Evolutionary conservation across 2,113 vertebrate genomes (phyloP).

Genomic region (Charadrius vociferus): DNA sequence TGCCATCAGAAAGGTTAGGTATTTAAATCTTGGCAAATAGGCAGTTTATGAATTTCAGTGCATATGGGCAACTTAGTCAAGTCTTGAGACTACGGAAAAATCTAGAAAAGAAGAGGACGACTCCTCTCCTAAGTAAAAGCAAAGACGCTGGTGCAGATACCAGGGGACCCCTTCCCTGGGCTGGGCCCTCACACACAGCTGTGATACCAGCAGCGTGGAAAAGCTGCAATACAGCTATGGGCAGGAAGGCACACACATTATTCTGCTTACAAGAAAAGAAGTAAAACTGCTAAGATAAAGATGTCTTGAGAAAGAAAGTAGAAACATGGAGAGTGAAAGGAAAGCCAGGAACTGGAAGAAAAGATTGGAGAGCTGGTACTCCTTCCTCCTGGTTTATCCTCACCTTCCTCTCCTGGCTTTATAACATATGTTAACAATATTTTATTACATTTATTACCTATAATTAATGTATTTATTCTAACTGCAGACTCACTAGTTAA

Average conservation of each 20-base stretch:
- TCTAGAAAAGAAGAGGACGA: background rate
- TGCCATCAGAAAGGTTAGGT: slow-evolving; percentile 63
- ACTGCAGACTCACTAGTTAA: background rate
- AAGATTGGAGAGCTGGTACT: background rate
- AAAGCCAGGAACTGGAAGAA: background rate
- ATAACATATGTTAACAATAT: background rate
- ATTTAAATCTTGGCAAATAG: slow-evolving; percentile 62
- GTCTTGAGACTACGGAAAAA: background rate
- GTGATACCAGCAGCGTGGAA: fast-evolving
- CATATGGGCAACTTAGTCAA: background rate
- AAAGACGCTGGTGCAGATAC: background rate
- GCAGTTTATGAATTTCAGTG: slow-evolving; percentile 16
- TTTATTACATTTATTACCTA: background rate
- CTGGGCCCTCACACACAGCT: background rate
- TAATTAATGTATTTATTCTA: background rate
- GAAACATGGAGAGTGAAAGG: background rate
- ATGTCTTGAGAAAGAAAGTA: background rate
- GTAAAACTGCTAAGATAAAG: background rate
- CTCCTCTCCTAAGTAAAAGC: background rate
- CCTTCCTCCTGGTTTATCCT: background rate
- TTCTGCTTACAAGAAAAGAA: background rate
- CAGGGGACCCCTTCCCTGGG: background rate
- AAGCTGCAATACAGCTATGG: fast-evolving
- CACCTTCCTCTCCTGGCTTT: background rate
- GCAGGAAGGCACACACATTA: background rate